phyloP scores from a whole-genome alignment of 2,797 vertebrate species.

The Sebastolobus altivelis region DNA sequence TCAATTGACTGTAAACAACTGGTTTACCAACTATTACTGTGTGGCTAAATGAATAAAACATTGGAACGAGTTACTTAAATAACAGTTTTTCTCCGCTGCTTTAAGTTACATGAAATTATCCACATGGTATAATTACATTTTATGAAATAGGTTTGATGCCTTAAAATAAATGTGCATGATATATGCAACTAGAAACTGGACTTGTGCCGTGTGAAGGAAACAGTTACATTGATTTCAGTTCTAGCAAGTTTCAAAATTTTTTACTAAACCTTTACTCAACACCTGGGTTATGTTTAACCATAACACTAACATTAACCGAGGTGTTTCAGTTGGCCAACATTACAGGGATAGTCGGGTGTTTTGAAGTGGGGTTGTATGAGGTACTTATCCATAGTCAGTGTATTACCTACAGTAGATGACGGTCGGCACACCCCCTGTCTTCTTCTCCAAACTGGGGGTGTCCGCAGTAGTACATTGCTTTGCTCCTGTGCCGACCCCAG shows the following conservation, averaged over 20 bases:
- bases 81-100: not conserved
- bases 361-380: not conserved
- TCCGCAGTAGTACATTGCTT: too few species aligned
- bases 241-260: too few species aligned
- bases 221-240: too few species aligned
- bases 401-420: too few species aligned
- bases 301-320: too few species aligned
- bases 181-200: not conserved
- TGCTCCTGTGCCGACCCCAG: too few species aligned
- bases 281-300: too few species aligned
- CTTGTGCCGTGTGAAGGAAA: too few species aligned
- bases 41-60: not conserved
- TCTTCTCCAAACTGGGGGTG: too few species aligned
- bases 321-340: not conserved
- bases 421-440: too few species aligned
- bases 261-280: not conserved
- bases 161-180: not conserved
- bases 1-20: slow-evolving; percentile 16
- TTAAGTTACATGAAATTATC: not conserved
- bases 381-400: too few species aligned
- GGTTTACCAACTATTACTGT: slow-evolving; percentile 1
- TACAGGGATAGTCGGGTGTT: not conserved
- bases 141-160: not conserved
- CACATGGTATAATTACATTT: not conserved
- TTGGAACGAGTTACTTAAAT: not conserved